Percentiles rank a stretch among this genome's conserved stretches.
phyloP scores from a whole-genome alignment of 2,797 vertebrate genomes.

The Fistularia commersonii region DNA sequence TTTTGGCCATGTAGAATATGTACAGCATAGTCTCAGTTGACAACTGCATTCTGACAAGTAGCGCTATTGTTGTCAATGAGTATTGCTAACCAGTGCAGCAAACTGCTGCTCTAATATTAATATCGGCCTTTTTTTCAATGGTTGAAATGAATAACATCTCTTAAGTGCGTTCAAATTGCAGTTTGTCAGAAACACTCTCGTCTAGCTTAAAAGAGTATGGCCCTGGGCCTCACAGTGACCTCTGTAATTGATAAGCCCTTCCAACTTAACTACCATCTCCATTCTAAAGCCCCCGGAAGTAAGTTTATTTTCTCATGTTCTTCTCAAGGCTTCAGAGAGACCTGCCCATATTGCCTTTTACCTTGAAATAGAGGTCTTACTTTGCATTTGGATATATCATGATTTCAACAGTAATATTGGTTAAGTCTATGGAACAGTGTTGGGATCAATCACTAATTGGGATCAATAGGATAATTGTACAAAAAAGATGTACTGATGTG shows the following conservation, averaged over 20 bases:
- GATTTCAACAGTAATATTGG: background rate
- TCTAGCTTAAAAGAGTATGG: constrained; percentile 27
- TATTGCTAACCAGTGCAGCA: too few species aligned
- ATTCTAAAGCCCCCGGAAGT: constrained; percentile 7
- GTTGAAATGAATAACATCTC: too few species aligned
- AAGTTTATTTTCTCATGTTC: constrained; percentile 5
- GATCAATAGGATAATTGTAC: too few species aligned
- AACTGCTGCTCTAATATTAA: too few species aligned
- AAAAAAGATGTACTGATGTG: too few species aligned
- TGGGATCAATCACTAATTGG: too few species aligned
- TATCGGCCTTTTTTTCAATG: too few species aligned
- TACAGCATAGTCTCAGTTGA: too few species aligned
- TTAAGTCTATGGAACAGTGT: too few species aligned
- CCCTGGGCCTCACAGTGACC: constrained; percentile 19
- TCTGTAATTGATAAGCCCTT: constrained; percentile 48
- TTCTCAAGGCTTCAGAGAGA: constrained; percentile 11
- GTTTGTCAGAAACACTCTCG: constrained; percentile 32
- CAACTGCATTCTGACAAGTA: too few species aligned
- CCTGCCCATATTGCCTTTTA: constrained; percentile 5
- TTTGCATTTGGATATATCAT: background rate
- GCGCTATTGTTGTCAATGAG: too few species aligned
- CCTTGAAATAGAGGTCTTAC: constrained; percentile 3
- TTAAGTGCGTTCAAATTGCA: constrained; percentile 47
- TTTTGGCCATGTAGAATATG: too few species aligned
- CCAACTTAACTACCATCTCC: constrained; percentile 9